A percentile compares a stretch with the other conserved stretches of the same genome.
These are phyloP conservation scores for Cosmia pyralina DNA, from an alignment of 2,888 invertebrate species.

Conservation along the genomic window DNA sequence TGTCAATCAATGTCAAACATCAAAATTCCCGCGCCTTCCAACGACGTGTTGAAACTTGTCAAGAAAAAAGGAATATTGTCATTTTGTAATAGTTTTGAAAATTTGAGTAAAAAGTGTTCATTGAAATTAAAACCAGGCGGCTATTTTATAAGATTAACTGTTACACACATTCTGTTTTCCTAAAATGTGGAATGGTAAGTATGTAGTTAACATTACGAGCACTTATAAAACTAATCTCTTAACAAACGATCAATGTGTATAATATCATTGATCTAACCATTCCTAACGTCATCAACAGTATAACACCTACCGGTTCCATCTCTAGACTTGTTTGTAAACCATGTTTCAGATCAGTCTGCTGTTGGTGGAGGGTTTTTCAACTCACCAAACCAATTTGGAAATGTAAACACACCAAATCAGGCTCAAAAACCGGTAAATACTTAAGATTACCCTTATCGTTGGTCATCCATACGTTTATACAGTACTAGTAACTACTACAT, in stretches of 20 bases:
- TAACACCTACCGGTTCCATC: neutral
- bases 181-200: conserved; percentile 79
- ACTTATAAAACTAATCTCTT: neutral
- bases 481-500: neutral
- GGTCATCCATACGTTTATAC: neutral
- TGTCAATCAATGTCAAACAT: conserved; percentile 3
- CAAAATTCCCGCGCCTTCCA: conserved; percentile 28
- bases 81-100: neutral
- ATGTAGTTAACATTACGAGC: neutral
- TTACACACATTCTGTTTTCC: neutral
- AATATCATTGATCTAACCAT: too few species aligned
- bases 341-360: conserved; percentile 83
- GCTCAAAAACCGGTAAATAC: conserved; percentile 82
- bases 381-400: conserved; percentile 86
- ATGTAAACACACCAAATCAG: conserved; percentile 85
- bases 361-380: conserved; percentile 88
- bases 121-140: neutral
- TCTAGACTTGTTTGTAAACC: conserved; percentile 4
- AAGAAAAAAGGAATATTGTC: neutral
- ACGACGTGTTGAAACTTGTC: conserved; percentile 40
- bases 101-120: neutral
- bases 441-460: neutral
- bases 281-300: neutral
- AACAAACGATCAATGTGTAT: neutral
- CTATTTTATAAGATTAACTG: neutral